A percentile compares a stretch with the other conserved stretches of the same genome.
Conservation (phyloP, 2,888 invertebrate genomes). For the Lysandra coridon region DNA sequence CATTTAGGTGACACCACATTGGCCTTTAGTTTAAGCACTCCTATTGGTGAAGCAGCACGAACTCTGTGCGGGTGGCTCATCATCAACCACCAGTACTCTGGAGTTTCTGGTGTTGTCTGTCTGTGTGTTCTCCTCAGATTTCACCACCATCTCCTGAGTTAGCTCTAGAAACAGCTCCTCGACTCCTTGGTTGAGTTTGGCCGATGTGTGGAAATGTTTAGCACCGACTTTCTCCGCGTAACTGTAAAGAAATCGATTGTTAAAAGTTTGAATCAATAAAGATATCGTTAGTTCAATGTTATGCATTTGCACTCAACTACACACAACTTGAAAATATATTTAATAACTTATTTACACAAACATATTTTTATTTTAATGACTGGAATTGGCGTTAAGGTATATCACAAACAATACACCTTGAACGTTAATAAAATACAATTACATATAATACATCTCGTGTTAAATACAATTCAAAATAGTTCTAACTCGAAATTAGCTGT, state of each 20-base stretch:
- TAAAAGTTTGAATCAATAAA: too few species aligned
- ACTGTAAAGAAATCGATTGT: slow-evolving; percentile 69
- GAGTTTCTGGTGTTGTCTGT: slow-evolving; percentile 54
- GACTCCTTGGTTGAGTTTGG: slow-evolving; percentile 94
- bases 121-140: slow-evolving; percentile 55
- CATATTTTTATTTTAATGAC: too few species aligned
- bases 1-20: neutral
- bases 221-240: slow-evolving; percentile 96
- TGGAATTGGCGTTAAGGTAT: too few species aligned
- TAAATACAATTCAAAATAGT: too few species aligned
- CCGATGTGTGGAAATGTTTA: slow-evolving; percentile 95
- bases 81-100: slow-evolving; percentile 69
- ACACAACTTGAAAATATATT: too few species aligned
- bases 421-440: too few species aligned
- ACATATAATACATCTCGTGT: too few species aligned
- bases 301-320: too few species aligned
- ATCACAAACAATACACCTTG: too few species aligned
- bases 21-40: slow-evolving; percentile 38
- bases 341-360: too few species aligned
- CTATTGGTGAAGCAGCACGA: slow-evolving; percentile 63
- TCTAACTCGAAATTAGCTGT: too few species aligned
- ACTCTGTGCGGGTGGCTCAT: slow-evolving; percentile 58
- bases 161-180: slow-evolving; percentile 94
- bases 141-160: slow-evolving; percentile 86
- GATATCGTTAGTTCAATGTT: too few species aligned